These are phyloP conservation scores for Drosophila melanocephala DNA, from an alignment of 2,888 invertebrate species.

Conservation along the genomic window DNA sequence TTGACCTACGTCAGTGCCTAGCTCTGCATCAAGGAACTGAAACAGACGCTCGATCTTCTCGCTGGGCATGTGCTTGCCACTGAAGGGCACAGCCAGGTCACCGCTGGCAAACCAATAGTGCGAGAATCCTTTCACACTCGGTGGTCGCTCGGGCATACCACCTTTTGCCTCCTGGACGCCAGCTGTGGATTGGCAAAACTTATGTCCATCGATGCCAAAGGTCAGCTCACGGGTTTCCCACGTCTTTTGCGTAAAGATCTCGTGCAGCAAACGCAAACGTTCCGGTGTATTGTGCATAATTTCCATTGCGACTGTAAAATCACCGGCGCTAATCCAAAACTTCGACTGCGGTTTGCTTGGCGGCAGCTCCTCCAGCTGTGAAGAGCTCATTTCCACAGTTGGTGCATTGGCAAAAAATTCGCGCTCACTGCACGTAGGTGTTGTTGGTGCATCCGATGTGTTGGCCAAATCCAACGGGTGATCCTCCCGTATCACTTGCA, in stretches of 20 bases:
- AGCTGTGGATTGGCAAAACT: conserved; percentile 53
- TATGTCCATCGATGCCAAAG: conserved; percentile 83
- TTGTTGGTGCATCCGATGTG: conserved; percentile 37
- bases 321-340: conserved; percentile 80
- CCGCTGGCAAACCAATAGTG: conserved; percentile 84
- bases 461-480: conserved; percentile 68
- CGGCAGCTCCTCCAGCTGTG: conserved; percentile 40
- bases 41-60: conserved; percentile 79
- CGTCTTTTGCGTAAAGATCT: conserved; percentile 82
- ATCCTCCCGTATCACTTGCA: conserved; percentile 83
- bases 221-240: conserved; percentile 73
- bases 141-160: conserved; percentile 50
- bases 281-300: conserved; percentile 64
- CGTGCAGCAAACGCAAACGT: conserved; percentile 73
- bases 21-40: conserved; percentile 65
- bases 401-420: conserved; percentile 71
- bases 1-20: conserved; percentile 34
- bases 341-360: conserved; percentile 49
- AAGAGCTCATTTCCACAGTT: conserved; percentile 64
- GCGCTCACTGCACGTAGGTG: conserved; percentile 59
- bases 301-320: conserved; percentile 74
- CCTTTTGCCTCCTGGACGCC: not conserved
- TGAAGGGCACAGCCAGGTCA: conserved; percentile 81
- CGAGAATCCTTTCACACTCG: conserved; percentile 67
- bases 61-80: conserved; percentile 69